These are phyloP conservation scores for Malthinus flaveolus DNA, from an alignment of 2,888 invertebrate species.

Conservation along the genomic window DNA sequence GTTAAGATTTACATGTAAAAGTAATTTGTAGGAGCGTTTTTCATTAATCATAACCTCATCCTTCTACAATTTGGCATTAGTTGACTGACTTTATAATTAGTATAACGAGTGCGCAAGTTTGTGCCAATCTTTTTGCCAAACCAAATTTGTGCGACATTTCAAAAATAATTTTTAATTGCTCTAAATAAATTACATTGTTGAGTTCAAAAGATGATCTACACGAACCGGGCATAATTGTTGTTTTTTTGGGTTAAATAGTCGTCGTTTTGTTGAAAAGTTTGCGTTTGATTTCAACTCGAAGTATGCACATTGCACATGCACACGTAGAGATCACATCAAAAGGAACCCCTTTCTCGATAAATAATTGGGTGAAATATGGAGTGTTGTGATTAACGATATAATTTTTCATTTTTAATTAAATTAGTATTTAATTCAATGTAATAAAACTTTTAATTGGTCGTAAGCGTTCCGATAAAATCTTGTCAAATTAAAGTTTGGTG, in stretches of 20 bases:
- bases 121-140: constrained; percentile 14
- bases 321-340: no score
- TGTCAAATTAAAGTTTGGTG: constrained; percentile 3
- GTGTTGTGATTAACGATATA: neutral
- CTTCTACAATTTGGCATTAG: constrained; percentile 21
- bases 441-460: neutral
- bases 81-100: constrained; percentile 21
- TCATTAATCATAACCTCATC: constrained; percentile 10
- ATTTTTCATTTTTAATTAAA: neutral
- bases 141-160: constrained; percentile 4
- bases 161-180: constrained; percentile 14
- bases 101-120: constrained; percentile 11
- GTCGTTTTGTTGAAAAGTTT: no score
- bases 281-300: no score
- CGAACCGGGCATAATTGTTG: no score
- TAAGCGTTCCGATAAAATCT: neutral
- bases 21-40: constrained; percentile 9
- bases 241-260: no score
- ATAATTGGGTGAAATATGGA: neutral
- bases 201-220: neutral
- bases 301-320: no score
- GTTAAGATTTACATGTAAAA: neutral
- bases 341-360: no score
- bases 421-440: neutral
- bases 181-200: constrained; percentile 1